Evolutionary conservation across 2,888 invertebrate species (phyloP).

Genomic region (Lithophane semibrunnea): DNA sequence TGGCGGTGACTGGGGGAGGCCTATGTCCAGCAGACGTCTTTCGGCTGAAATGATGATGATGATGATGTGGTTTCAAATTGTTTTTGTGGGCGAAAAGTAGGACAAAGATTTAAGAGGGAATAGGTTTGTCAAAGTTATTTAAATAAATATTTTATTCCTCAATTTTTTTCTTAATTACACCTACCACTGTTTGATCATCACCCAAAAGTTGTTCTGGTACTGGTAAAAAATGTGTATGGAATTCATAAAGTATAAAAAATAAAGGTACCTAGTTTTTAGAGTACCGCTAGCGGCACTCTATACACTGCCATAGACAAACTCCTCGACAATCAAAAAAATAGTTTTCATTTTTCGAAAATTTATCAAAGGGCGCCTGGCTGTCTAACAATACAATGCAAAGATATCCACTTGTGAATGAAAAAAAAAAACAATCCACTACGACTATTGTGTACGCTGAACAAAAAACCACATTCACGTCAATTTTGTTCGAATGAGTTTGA

Average conservation of each 20-base stretch:
- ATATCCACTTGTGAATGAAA: not conserved
- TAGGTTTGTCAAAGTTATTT: not conserved
- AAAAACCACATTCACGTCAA: slow-evolving; percentile 7
- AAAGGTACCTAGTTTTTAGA: too few species aligned
- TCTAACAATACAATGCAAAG: not conserved
- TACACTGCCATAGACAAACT: not conserved
- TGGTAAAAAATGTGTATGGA: not conserved
- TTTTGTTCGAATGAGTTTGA: not conserved
- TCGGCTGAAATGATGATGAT: too few species aligned
- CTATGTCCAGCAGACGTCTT: too few species aligned
- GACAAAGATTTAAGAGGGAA: not conserved
- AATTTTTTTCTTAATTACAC: not conserved
- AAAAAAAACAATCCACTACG: not conserved
- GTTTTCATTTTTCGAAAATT: not conserved
- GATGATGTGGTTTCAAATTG: not conserved
- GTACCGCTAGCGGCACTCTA: too few species aligned
- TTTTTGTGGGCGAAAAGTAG: not conserved
- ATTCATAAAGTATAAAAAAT: not conserved
- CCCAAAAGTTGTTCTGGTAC: not conserved
- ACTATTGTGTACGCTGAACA: not conserved
- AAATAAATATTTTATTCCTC: not conserved
- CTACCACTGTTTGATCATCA: not conserved
- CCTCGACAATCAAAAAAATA: not conserved
- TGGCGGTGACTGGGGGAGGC: too few species aligned
- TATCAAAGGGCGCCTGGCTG: not conserved